Evolutionary conservation across 2,113 vertebrate genomes (phyloP).

Genomic region (Balaeniceps rex): DNA sequence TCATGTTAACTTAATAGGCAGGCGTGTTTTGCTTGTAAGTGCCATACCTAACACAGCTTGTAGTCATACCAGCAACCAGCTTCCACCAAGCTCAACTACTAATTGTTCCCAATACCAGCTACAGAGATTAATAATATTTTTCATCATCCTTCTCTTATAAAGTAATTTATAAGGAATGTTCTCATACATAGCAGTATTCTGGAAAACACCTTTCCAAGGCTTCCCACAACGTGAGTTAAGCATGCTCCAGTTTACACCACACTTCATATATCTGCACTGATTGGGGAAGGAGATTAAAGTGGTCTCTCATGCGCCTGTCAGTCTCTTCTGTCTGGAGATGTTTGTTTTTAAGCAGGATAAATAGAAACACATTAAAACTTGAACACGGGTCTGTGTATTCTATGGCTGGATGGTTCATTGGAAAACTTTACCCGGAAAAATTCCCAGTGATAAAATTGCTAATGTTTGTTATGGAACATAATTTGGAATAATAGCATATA

Average conservation of each 20-base stretch:
- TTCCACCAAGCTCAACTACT: not conserved
- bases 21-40: not conserved
- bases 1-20: not conserved
- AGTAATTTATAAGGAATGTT: not conserved
- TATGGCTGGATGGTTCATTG: not conserved
- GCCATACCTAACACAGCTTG: not conserved
- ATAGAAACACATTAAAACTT: slow-evolving; percentile 10
- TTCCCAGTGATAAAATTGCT: not conserved
- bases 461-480: not conserved
- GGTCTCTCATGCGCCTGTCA: not conserved
- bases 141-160: not conserved
- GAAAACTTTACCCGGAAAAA: not conserved
- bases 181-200: not conserved
- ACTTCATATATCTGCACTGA: not conserved
- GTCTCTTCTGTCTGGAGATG: not conserved
- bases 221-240: not conserved
- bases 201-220: not conserved
- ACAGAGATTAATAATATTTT: not conserved
- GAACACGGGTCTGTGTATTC: not conserved
- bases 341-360: slow-evolving; percentile 14
- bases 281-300: not conserved
- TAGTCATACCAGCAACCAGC: not conserved
- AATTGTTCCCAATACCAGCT: not conserved
- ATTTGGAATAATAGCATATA: not conserved
- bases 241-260: not conserved